These are phyloP conservation scores for Diarsia brunnea DNA, from an alignment of 2,888 invertebrate species.

Conservation along the genomic window DNA sequence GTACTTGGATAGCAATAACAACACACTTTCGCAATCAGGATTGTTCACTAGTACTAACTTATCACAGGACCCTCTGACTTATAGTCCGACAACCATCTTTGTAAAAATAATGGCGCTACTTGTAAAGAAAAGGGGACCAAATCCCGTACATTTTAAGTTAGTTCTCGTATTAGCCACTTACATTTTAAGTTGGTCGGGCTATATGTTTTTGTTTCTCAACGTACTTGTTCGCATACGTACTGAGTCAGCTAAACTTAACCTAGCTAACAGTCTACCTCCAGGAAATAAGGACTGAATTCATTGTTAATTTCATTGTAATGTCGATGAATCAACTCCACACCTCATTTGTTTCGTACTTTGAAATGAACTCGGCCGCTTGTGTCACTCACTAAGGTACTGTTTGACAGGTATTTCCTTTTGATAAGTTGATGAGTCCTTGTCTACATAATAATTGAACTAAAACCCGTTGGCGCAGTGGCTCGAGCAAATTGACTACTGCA, in stretches of 20 bases:
- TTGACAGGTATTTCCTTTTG: not conserved
- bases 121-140: not conserved
- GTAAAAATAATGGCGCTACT: not conserved
- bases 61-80: not conserved
- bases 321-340: not conserved
- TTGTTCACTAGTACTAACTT: slow-evolving; percentile 3
- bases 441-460: not conserved
- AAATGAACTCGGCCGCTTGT: not conserved
- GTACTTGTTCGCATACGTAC: not conserved
- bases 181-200: no score
- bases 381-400: not conserved
- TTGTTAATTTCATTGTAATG: not conserved
- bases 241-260: slow-evolving; percentile 30
- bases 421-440: not conserved
- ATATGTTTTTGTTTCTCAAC: slow-evolving; percentile 14
- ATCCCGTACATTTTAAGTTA: not conserved
- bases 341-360: not conserved
- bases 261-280: not conserved
- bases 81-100: not conserved
- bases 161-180: not conserved
- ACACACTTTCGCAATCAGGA: slow-evolving; percentile 14
- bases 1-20: slow-evolving; percentile 2
- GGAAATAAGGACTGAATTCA: slow-evolving; percentile 7
- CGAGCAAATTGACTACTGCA: no score
- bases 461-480: no score